Percentiles rank a stretch among this genome's conserved stretches.
Conservation (phyloP, 1,140 invertebrate species). For the Pseudomyrmex gracilis region DNA sequence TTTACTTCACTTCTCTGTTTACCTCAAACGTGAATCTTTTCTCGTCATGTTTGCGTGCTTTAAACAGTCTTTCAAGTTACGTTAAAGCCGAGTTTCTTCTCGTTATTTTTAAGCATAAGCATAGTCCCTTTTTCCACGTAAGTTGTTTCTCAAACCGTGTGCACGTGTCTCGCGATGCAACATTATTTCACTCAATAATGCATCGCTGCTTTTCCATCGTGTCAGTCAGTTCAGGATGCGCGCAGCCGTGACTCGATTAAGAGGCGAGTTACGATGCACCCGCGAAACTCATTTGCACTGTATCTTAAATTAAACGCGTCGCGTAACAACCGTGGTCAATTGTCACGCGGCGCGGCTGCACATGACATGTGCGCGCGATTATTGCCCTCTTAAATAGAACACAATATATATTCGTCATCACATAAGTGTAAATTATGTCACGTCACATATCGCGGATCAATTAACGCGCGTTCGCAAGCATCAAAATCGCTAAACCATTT, state of each 20-base stretch:
- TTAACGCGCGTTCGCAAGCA: background rate
- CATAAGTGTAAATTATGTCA: background rate
- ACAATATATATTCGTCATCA: background rate
- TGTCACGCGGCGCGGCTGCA: constrained; percentile 20
- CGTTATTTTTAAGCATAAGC: background rate
- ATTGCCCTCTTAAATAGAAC: constrained; percentile 14
- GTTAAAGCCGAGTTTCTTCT: background rate
- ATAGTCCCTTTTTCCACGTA: background rate
- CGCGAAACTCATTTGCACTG: constrained; percentile 74
- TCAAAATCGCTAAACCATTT: background rate
- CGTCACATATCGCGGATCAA: constrained; percentile 3
- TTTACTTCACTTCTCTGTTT: background rate
- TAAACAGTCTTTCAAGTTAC: background rate
- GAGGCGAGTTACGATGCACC: constrained; percentile 69
- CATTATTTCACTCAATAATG: constrained; percentile 19
- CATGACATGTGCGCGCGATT: background rate
- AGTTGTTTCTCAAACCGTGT: background rate
- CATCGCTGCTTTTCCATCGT: constrained; percentile 9
- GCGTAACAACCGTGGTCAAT: constrained; percentile 52
- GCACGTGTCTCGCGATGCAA: background rate
- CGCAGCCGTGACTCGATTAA: constrained; percentile 28
- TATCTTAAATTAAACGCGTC: constrained; percentile 75
- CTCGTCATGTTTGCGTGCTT: background rate
- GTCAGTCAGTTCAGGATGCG: constrained; percentile 11
- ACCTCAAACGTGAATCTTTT: background rate